Percentiles rank a stretch among this genome's conserved stretches.
phyloP scores from a whole-genome alignment of 2,113 vertebrate genomes.

The Tenebrosternarchus preto region DNA sequence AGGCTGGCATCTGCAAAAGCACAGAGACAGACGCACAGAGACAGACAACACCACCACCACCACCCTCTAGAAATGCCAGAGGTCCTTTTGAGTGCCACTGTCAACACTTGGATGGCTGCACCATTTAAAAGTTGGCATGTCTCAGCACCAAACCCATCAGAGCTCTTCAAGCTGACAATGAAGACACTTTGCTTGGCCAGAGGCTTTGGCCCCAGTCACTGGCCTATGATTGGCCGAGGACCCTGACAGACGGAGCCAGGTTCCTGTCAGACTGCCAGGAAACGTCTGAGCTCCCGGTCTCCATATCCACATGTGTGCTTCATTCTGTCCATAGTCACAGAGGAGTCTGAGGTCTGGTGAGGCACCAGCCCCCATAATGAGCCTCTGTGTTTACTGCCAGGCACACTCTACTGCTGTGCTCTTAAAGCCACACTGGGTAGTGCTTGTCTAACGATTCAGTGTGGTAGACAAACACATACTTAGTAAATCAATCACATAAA shows the following conservation, averaged over 20 bases:
- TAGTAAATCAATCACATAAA: no score
- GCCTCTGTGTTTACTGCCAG: slow-evolving; percentile 54
- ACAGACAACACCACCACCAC: not conserved
- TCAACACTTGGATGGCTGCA: not conserved
- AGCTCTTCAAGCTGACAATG: slow-evolving; percentile 4
- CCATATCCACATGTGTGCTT: slow-evolving; percentile 67
- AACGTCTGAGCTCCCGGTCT: slow-evolving; percentile 44
- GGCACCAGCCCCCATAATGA: slow-evolving; percentile 66
- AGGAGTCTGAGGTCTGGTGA: slow-evolving; percentile 79
- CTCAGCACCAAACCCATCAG: slow-evolving; percentile 7
- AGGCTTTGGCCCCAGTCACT: not conserved
- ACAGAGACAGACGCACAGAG: no score
- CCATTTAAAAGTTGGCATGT: slow-evolving; percentile 8
- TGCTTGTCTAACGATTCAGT: not conserved
- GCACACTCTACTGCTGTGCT: slow-evolving; percentile 1
- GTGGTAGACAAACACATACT: not conserved
- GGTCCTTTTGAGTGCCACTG: not conserved
- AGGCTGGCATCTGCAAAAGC: not conserved
- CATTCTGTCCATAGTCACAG: slow-evolving; percentile 66
- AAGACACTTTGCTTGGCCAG: slow-evolving; percentile 22
- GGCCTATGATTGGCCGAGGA: slow-evolving; percentile 51
- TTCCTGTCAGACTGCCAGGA: slow-evolving; percentile 31
- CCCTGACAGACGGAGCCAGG: slow-evolving; percentile 14
- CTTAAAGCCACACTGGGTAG: slow-evolving; percentile 2
- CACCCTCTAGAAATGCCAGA: not conserved